Evolutionary conservation across 2,797 vertebrate genomes (phyloP), one percentile per base, ranked within the genome.

Genomic region (Chelon labrosus): DNA sequence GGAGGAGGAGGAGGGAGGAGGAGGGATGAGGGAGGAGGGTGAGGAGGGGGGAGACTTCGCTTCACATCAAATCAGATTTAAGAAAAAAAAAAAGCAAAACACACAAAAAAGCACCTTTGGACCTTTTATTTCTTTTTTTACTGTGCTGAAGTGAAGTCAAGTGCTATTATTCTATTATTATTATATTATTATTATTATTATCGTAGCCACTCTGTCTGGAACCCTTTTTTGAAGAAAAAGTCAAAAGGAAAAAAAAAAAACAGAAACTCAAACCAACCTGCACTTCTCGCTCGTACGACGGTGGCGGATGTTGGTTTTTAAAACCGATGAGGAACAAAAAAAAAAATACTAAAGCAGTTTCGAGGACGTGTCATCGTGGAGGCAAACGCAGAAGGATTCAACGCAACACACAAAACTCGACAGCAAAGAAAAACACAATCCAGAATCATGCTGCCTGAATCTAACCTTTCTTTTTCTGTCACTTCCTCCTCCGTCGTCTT

Each of bases 111-210:
- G 82, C 82, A 88, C 85, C 85, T 86, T 90, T 88, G 72, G 65
- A 85, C 81, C 67, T 79, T 84, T 81, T 88, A 80, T 47, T n/a
- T 44, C 55, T 51, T 80, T 82, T 90, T 89, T 85, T 84, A 91
- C 85, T 84, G 90, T 88, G 88, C 88, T 88, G 85, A 89, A 87
- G 89, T 92, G 88, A 89, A 87, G 87, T 91, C 84, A 89, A 89
- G 88, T 90, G 90, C 90, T 90, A 87, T 91, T 88, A 87, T 81
- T 62, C 75, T 84, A 72, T 76, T 77, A 81, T 76, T 65, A 77
- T 74, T 68, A 72, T 80, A 1, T 1, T 77, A 77, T 76, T 84
- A 82, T 75, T 77, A 81, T 85, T 85, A 75, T 83, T 85, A 85
- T 77, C 59, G 79, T 90, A 85, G 85, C 82, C 82, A 80, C 87